Base-by-base conservation (phyloP, 2,888 invertebrate genomes). In the Euzophera pinguis region DNA sequence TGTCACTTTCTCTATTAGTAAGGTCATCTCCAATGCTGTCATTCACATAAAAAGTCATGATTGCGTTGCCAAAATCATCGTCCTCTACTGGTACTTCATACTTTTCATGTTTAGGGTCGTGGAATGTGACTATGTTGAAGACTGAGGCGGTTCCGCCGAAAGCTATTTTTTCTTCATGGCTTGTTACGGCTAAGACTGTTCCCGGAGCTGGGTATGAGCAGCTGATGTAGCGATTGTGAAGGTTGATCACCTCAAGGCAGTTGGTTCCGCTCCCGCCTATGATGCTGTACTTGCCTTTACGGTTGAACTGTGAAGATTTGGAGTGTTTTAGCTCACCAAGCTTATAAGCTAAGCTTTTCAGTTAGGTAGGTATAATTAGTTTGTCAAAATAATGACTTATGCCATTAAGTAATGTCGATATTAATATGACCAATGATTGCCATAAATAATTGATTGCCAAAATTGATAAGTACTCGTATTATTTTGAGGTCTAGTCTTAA, bases 201-300 rank as follows among this genome's bases (percentile, higher is more conserved):
- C 90, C 90, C 0, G 71, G 52, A 0, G 78, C 73, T 0, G 86
- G 89, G 43, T 88, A 89, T 0, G 86, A 87, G 53, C 88, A 90
- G 7, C 76, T 60, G 43, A 90, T 87, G 58, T 87, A 86, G 3
- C 90, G 70, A 58, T 90, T 86, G 67, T 90, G 86, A 0, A 90
- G 75, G 57, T 90, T 90, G 48, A 90, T 78, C 3, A 89, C 79
- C 61, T 90, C 90, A 0, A 90, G 71, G 57, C 86, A 84, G 32
- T 76, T 81, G 1, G 90, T 89, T 0, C 90, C 90, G 37, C 90
- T 89, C 42, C 90, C 90, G 2, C 90, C 90, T 12, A 88, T 75
- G 41, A 90, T 75, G 0, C 69, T 86, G 61, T 90, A 90, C 57
- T 90, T 90, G 1, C 89, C 90, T 73, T 90, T 88, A 16, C 89